Percentiles rank a stretch among this genome's conserved stretches.
phyloP scores from a whole-genome alignment of 2,797 vertebrate genomes.

The Tapera naevia region DNA sequence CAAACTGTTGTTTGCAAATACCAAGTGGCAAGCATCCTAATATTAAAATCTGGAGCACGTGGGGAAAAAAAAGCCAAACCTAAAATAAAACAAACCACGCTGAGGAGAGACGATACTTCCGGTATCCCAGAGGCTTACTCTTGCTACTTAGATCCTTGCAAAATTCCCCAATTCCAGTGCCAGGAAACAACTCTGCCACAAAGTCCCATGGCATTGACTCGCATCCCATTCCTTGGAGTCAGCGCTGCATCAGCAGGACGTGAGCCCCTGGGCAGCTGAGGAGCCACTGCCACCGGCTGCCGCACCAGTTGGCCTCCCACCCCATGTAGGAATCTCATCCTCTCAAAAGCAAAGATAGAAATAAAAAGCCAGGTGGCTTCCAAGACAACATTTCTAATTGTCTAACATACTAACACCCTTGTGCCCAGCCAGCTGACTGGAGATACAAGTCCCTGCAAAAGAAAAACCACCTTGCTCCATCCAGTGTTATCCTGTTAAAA shows the following conservation, averaged over 20 bases:
- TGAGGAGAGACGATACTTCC: rapidly evolving
- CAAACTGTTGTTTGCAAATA: not conserved
- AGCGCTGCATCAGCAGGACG: not conserved
- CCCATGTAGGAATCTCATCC: not conserved
- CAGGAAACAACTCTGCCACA: not conserved
- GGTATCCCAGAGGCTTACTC: not conserved
- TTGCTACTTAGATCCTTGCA: not conserved
- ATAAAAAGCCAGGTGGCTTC: constrained; percentile 51
- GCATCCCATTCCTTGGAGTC: not conserved
- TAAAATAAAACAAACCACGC: not conserved
- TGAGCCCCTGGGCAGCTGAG: not conserved
- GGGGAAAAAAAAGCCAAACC: not conserved
- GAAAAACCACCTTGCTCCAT: not conserved
- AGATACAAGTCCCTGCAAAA: not conserved
- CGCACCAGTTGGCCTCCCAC: not conserved
- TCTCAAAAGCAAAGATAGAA: constrained; percentile 16
- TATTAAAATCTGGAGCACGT: not conserved
- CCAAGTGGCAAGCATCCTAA: not conserved
- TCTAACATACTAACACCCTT: not conserved
- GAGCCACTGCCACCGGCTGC: not conserved
- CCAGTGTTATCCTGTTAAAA: not conserved
- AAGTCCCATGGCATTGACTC: not conserved
- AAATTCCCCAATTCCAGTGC: not conserved
- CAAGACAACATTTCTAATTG: not conserved
- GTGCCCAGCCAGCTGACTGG: not conserved